These are phyloP conservation scores for Hipposideros larvatus DNA, from an alignment of 2,797 vertebrate species.

Conservation along the genomic window DNA sequence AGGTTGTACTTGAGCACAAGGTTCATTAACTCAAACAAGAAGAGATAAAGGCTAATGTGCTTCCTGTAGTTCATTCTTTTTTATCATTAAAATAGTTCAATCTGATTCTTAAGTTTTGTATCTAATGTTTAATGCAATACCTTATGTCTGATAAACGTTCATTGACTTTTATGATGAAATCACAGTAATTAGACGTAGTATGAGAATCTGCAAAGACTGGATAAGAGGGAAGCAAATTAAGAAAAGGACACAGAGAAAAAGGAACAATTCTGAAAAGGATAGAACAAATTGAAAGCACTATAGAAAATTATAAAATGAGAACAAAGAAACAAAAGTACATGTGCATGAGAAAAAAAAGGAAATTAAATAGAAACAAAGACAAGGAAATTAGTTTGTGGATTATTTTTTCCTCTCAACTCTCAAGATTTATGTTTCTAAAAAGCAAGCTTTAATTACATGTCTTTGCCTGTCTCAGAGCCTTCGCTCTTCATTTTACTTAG, in stretches of 20 bases:
- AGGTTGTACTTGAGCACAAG: background rate
- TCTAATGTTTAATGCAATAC: background rate
- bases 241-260: background rate
- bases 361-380: background rate
- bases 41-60: constrained; percentile 22
- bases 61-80: background rate
- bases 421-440: constrained; percentile 28
- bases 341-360: background rate
- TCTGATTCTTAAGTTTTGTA: constrained; percentile 31
- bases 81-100: constrained; percentile 27
- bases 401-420: background rate
- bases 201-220: background rate
- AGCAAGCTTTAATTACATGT: constrained; percentile 7
- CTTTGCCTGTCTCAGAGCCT: background rate
- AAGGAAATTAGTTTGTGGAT: background rate
- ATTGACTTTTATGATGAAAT: constrained; percentile 59
- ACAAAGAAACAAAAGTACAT: background rate
- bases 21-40: constrained; percentile 39
- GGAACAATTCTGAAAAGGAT: background rate
- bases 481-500: background rate
- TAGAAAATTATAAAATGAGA: background rate
- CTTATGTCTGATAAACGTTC: constrained; percentile 42
- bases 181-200: background rate
- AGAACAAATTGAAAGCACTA: background rate
- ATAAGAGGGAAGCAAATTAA: background rate